Base-by-base conservation (phyloP, 2,113 vertebrate genomes). In the Periophthalmodon schlosseri region DNA sequence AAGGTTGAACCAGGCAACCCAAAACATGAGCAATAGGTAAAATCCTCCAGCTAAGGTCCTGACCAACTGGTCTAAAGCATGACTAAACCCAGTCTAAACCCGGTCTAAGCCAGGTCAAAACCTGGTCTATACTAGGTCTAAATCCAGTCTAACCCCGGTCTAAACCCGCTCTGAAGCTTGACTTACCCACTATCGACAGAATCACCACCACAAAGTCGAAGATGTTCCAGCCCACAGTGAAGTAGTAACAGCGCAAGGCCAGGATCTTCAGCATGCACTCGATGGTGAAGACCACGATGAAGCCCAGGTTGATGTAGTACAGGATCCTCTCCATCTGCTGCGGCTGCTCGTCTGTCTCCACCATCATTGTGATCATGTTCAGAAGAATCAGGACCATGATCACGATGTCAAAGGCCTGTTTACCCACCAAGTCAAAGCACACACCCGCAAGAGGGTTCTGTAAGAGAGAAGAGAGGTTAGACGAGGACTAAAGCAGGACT, bases 281-380 rank as follows among this genome's bases (percentile, higher is more conserved):
- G 12, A 92, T 81, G 0, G 96, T 96, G 94, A 99, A 99, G 91
- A 99, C 86, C 74, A 95, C 85, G 78, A 99, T 96, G 75, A 99
- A 99, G 80, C 94, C 95, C 93, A 98, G 93, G 91, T 99, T 99
- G 93, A 99, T 91, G 83, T 97, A 96, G 84, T 96, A 87, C 9
- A 99, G 94, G 87, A 97, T 95, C 54, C 86, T 86, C 81, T 97
- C 92, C 92, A 96, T 96, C 69, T 93, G 90, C 0, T 91, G 82
- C 21, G 96, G 94, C 93, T 99, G 97, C 83, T 99, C 96, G 47
- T 99, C 98, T 0, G 97, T 99, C 92, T 99, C 98, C 90, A 99
- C 98, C 98, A 99, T 99, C 98, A 99, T 99, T 80, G 98, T 99
- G 81, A 99, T 93, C 98, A 99, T 99, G 92, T 99, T 99, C 77